These are phyloP conservation scores for Lethrus apterus DNA, from an alignment of 1,140 invertebrate genomes.

Conservation along the genomic window DNA sequence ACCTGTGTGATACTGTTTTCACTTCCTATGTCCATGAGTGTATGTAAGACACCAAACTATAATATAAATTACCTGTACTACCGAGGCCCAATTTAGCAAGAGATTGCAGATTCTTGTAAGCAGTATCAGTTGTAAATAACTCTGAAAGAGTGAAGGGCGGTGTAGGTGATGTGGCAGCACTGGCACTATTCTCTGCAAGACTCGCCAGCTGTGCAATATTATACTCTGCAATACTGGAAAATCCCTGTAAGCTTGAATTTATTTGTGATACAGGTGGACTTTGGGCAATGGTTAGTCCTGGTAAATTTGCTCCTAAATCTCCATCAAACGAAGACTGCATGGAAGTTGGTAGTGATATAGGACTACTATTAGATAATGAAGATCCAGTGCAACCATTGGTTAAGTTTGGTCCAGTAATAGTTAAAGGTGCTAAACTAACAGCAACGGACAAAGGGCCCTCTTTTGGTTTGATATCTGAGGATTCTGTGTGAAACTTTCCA, in stretches of 20 bases:
- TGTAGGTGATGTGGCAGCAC: conserved; percentile 57
- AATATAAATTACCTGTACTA: conserved; percentile 27
- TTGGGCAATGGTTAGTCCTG: conserved; percentile 45
- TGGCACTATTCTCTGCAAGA: conserved; percentile 60
- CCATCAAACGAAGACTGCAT: conserved; percentile 75
- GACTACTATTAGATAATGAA: conserved; percentile 53
- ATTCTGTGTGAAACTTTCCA: conserved; percentile 18
- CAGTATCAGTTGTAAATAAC: conserved; percentile 68
- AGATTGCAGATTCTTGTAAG: conserved; percentile 80
- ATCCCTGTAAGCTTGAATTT: conserved; percentile 38
- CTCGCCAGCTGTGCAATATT: conserved; percentile 74
- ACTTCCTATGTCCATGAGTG: background rate
- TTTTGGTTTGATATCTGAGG: background rate
- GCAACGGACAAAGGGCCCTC: conserved; percentile 8
- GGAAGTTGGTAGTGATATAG: conserved; percentile 57
- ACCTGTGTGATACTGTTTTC: no score
- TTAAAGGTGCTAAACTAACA: conserved; percentile 22
- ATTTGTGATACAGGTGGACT: conserved; percentile 40
- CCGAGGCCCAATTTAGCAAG: conserved; percentile 70
- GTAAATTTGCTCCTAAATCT: conserved; percentile 37
- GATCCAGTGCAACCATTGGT: conserved; percentile 42
- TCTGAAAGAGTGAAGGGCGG: conserved; percentile 61
- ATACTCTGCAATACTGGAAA: conserved; percentile 73
- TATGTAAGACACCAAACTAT: background rate
- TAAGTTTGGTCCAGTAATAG: conserved; percentile 25